Base-by-base conservation (phyloP, 2,113 vertebrate species). In the Oreochromis aureus region DNA sequence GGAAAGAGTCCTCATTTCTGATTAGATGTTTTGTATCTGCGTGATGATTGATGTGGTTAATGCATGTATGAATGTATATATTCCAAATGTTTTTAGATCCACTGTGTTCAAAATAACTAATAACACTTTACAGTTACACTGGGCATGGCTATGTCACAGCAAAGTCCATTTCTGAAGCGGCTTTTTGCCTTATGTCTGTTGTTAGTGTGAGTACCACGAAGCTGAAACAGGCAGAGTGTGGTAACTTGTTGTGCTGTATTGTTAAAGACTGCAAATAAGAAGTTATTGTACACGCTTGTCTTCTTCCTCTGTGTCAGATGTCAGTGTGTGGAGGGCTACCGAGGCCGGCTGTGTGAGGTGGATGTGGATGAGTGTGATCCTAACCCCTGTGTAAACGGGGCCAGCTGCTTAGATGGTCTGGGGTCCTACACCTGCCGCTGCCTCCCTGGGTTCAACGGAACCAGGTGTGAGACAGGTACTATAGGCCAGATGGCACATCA, bases 391-490 rank as follows among this genome's bases (percentile, higher is more conserved):
- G 95, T 96, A 95, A 99, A 99, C 58, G 97, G 97, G 24, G 98
- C 98, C 76, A 98, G 96, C 54, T 99, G 98, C 90, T 88, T 98
- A 91, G 98, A 99, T 91, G 97, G 96, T 16, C 95, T 97, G 80
- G 98, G 97, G 44, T 96, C 97, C 4, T 99, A 96, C 92, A 92
- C 94, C 90, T 99, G 99, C 96, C 97, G 97, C 96, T 99, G 98
- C 96, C 97, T 89, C 66, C 99, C 99, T 92, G 98, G 98, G 96
- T 99, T 99, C 97, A 99, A 98, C 94, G 99, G 99, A 97, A 98
- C 95, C 96, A 98, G 97, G 96, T 99, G 99, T 99, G 99, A 99
- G 98, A 99, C 98, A 99, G 99, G 99, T 99, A 99, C 96, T 96
- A 92, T 93, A 89, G 91, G 96, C 96, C 92, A 89, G 93, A 93